Base-by-base conservation (phyloP, 2,113 vertebrate species). In the Puntigrus tetrazona region DNA sequence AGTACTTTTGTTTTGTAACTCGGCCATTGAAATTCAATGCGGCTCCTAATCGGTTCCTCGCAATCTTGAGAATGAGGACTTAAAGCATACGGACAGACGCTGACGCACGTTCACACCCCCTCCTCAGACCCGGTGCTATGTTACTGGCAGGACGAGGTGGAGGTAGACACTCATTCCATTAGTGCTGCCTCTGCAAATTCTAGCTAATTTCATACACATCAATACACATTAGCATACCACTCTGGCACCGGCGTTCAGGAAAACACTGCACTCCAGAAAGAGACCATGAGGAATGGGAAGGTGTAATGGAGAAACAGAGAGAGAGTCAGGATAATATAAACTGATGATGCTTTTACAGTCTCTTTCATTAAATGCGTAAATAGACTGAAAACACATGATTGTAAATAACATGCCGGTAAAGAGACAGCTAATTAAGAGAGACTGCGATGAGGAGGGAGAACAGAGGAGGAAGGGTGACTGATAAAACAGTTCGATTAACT, bases 301-400 rank as follows among this genome's bases (percentile, higher is more conserved):
- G 41, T 70, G 59, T 55, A 73, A 41, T 36, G 77, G 47, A 41
- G 59, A 74, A 78, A 74, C 29, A 63, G 69, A 77, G 59, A 34
- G 91, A 93, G 88, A 83, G 84, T 92, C 47, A 47, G 88, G 82
- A 81, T 91, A 93, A 90, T 92, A 90, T 84, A 91, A 94, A 93
- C 85, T 93, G 89, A 93, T 93, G 84, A 89, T 88, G 87, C 50
- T 89, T 94, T 93, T 91, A 92, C 89, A 91, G 86, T 87, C 63
- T 31, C 89, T 93, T 89, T 93, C 89, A 90, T 94, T 94, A 93
- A 89, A 94, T 79, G 91, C 74, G 89, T 90, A 92, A 93, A 92
- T 82, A 91, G 89, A 89, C 87, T 83, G 90, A 85, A 90, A 94
- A 93, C 92, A 92, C 91, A 91, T 91, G 88, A 87, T 86, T 87